Evolutionary conservation across 30 jellyfish, hydroid and myxozoan species (phyloP), one percentile per base, ranked within the genome.

Genomic region (Hydractinia echinata): DNA sequence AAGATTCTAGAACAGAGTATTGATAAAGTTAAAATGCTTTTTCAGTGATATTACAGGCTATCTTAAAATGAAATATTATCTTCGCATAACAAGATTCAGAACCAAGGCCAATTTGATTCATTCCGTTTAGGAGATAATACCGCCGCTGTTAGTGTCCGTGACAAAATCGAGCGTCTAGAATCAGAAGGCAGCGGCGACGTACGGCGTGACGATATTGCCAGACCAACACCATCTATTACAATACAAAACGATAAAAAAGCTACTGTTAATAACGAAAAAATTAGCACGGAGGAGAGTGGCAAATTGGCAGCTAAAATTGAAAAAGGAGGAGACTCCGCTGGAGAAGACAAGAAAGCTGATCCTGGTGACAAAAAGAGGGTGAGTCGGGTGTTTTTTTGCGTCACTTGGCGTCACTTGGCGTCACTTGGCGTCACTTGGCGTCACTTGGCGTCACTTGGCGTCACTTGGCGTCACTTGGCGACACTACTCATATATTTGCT

Each of bases 101-200:
- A 30, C 44, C 44, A 6, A 6, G 8, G 9, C 48, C 48, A 66
- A 19, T 66, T 6, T 13, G 4, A 6, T 7, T 7, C 4, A 2
- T 66, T 6, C 76, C 48, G 53, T 13, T 8, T 52, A 21, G 83
- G 83, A 10, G 83, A 74, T n/a, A 74, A 67, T 10, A 53, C 13
- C 7, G 67, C 69, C 20, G 5, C 66, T 30, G 21, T 55, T 49
- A 49, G 69, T 30, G 20, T 53, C 48, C 76, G 76, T 13, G 76
- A 66, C 54, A 54, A 50, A 44, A 74, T 74, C n/a, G 69, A 74
- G 18, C 9, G 39, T 7, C 9, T 64, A 52, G 83, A 74, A 49
- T 11, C 83, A 5, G 85, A 77, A 54, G 85, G 85, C 19, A 77
- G 85, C 52, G 85, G 85, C 0, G 85, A 19, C 5, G 85, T 52